Percentiles rank a stretch among this genome's conserved stretches.
These are phyloP conservation scores for Rutpela maculata DNA, from an alignment of 2,888 invertebrate genomes.

Conservation along the genomic window DNA sequence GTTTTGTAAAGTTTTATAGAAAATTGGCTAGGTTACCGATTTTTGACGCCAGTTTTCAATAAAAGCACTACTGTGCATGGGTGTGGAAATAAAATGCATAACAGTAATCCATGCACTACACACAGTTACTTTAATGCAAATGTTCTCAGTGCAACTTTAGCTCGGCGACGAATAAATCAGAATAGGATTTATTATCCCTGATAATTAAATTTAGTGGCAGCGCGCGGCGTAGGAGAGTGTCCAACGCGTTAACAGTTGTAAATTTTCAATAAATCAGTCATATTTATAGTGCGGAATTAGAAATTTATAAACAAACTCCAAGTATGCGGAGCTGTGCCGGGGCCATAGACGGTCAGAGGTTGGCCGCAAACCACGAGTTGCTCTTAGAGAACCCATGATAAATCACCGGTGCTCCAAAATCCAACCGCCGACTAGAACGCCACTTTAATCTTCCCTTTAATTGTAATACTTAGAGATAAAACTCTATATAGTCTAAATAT, in stretches of 20 bases:
- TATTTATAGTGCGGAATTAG: slow-evolving; percentile 55
- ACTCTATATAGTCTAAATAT: slow-evolving; percentile 39
- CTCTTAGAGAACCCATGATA: slow-evolving; percentile 64
- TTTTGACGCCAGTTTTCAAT: too few relatives aligned
- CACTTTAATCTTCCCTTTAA: slow-evolving; percentile 54
- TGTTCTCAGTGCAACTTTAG: background rate
- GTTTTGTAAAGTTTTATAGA: too few relatives aligned
- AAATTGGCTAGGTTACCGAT: too few relatives aligned
- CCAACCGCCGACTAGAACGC: slow-evolving; percentile 56
- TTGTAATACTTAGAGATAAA: slow-evolving; percentile 51
- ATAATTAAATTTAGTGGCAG: slow-evolving; percentile 52
- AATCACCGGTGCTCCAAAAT: slow-evolving; percentile 65
- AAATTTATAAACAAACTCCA: slow-evolving; percentile 45
- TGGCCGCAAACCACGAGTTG: slow-evolving; percentile 67
- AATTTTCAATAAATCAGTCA: slow-evolving; percentile 54
- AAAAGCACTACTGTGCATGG: too few relatives aligned
- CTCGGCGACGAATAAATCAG: background rate
- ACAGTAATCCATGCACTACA: background rate
- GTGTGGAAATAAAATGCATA: background rate
- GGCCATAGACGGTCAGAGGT: slow-evolving; percentile 63
- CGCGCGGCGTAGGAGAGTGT: slow-evolving; percentile 21
- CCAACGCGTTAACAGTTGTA: slow-evolving; percentile 18
- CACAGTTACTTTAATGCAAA: background rate
- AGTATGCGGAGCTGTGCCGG: slow-evolving; percentile 34
- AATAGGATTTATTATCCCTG: slow-evolving; percentile 46